Evolutionary conservation across 2,113 vertebrate genomes (phyloP).

Genomic region (Arvicanthis niloticus): DNA sequence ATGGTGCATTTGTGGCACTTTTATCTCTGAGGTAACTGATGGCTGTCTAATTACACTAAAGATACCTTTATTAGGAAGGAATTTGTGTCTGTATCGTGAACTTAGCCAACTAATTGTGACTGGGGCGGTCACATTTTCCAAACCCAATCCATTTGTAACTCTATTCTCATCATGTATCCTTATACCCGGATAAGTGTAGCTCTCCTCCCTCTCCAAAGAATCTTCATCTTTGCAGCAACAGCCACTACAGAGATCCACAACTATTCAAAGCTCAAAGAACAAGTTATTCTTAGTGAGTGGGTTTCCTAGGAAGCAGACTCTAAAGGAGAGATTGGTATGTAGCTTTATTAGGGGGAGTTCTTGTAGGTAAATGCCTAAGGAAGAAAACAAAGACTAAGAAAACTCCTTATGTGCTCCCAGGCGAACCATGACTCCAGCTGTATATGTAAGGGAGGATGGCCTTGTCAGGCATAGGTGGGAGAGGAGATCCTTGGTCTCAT

Average conservation of each 20-base stretch:
- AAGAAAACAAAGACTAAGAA: conserved; percentile 42
- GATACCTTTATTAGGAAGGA: neutral
- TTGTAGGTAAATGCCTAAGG: neutral
- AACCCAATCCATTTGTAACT: neutral
- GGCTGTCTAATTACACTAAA: neutral
- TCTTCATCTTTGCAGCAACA: neutral
- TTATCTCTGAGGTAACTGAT: neutral
- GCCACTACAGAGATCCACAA: neutral
- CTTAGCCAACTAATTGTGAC: neutral
- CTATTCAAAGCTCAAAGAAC: neutral
- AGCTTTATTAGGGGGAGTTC: neutral
- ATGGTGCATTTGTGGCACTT: neutral
- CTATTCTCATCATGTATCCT: neutral
- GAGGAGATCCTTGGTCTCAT: too few relatives aligned
- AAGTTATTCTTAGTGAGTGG: neutral
- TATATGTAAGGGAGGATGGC: too few relatives aligned
- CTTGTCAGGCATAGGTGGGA: too few relatives aligned
- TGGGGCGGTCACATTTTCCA: neutral
- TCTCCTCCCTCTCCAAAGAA: neutral
- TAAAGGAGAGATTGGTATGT: neutral
- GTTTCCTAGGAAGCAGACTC: neutral
- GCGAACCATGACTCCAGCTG: too few relatives aligned
- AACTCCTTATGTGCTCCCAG: too few relatives aligned
- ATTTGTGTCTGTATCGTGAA: neutral
- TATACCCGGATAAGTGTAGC: neutral